Conservation (phyloP, 92 coral and sea anemone genomes). For the Muricea muricata region DNA sequence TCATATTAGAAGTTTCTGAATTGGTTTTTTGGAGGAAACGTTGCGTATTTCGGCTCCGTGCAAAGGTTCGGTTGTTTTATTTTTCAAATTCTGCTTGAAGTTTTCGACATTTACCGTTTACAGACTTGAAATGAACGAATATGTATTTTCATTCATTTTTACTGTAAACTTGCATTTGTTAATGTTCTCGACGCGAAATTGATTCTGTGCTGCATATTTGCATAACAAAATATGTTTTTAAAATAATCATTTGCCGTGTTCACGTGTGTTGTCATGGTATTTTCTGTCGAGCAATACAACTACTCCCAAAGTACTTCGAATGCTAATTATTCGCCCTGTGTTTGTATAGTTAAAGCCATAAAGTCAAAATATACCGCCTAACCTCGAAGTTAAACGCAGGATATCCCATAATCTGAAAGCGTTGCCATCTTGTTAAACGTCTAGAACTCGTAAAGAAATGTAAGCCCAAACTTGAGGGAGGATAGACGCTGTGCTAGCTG, state of each 20-base stretch:
- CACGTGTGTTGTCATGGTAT: slow-evolving; percentile 6
- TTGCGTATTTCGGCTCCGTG: too few relatives aligned
- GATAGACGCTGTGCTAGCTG: too few relatives aligned
- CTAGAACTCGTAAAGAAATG: too few relatives aligned
- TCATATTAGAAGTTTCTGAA: not conserved
- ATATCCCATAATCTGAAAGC: not conserved
- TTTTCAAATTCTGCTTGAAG: too few relatives aligned
- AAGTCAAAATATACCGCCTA: not conserved
- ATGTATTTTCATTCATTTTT: too few relatives aligned
- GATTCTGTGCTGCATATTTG: not conserved
- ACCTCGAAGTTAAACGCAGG: not conserved
- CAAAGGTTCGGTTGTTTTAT: too few relatives aligned
- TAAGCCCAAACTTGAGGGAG: too few relatives aligned
- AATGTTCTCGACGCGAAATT: not conserved
- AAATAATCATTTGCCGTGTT: not conserved
- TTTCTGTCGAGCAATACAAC: not conserved
- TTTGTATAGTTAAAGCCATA: not conserved
- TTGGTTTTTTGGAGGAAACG: not conserved
- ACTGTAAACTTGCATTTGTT: too few relatives aligned
- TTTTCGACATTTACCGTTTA: too few relatives aligned
- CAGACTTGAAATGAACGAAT: too few relatives aligned
- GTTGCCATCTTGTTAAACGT: not conserved
- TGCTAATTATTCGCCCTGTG: not conserved
- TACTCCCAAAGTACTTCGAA: not conserved
- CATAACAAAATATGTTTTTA: not conserved